Conservation (phyloP, 2,113 vertebrate genomes). For the Grammatotria lemairii region DNA sequence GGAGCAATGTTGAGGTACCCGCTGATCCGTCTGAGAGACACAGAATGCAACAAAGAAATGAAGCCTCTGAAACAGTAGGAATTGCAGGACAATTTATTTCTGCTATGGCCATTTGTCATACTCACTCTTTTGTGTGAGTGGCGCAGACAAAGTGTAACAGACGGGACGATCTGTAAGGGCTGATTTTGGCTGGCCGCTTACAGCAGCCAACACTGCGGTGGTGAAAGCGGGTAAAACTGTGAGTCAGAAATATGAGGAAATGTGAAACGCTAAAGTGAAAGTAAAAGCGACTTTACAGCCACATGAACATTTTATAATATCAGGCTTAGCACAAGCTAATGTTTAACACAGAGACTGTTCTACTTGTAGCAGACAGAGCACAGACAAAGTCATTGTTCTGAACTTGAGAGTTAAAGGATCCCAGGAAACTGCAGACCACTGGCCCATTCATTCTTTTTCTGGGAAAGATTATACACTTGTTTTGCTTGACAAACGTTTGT, state of each 20-base stretch:
- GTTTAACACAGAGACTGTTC: neutral
- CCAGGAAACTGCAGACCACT: neutral
- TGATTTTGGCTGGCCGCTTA: neutral
- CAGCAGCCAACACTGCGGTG: neutral
- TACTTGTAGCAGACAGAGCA: neutral
- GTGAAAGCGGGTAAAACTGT: neutral
- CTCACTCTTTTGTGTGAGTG: conserved; percentile 10
- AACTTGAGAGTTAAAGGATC: neutral
- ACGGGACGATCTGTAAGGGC: neutral
- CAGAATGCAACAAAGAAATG: neutral
- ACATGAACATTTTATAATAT: neutral
- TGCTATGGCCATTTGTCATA: neutral
- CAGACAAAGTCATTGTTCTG: neutral
- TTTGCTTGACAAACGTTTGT: neutral
- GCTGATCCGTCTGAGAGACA: neutral
- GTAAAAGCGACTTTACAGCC: conserved; percentile 26
- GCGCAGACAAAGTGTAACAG: neutral
- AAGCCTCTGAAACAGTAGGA: neutral
- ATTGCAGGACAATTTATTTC: neutral
- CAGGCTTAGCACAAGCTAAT: neutral
- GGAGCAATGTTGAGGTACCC: neutral
- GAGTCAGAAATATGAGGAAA: conserved; percentile 33
- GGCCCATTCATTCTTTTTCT: neutral
- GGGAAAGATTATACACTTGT: neutral
- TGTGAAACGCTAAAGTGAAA: conserved; percentile 36